A percentile compares a stretch with the other conserved stretches of the same genome.
These are phyloP conservation scores for Stramonita haemastoma DNA, from an alignment of 2,888 invertebrate genomes.

Conservation along the genomic window DNA sequence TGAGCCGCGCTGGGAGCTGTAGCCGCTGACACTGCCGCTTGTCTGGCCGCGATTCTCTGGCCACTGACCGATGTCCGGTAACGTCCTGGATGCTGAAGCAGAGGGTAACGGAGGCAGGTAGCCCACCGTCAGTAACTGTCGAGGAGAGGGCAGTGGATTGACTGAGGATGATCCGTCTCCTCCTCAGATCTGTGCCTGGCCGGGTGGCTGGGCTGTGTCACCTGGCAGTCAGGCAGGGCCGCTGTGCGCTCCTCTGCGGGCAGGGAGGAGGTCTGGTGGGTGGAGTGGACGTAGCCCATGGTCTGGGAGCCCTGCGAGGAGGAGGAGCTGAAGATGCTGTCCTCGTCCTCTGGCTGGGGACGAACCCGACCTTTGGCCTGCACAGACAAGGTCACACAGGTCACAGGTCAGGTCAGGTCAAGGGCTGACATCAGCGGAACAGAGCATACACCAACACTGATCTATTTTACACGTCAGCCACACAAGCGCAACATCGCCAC, in stretches of 20 bases:
- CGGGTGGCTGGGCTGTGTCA: neutral
- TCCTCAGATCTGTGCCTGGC: neutral
- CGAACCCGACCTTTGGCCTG: constrained; percentile 4
- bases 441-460: too few species aligned
- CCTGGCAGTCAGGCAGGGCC: neutral
- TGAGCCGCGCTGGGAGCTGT: neutral
- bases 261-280: neutral
- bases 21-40: neutral
- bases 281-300: neutral
- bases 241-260: neutral
- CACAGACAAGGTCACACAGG: neutral
- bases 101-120: neutral
- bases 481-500: too few species aligned
- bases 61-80: neutral
- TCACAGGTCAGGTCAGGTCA: too few species aligned
- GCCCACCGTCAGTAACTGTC: too few species aligned
- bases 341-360: neutral
- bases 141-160: neutral
- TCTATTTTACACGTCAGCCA: too few species aligned
- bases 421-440: too few species aligned
- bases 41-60: neutral
- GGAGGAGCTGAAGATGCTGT: neutral
- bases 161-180: neutral
- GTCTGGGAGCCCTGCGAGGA: neutral
- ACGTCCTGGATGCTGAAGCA: neutral